Conservation (phyloP, 2,113 vertebrate species). For the Anseranas semipalmata region DNA sequence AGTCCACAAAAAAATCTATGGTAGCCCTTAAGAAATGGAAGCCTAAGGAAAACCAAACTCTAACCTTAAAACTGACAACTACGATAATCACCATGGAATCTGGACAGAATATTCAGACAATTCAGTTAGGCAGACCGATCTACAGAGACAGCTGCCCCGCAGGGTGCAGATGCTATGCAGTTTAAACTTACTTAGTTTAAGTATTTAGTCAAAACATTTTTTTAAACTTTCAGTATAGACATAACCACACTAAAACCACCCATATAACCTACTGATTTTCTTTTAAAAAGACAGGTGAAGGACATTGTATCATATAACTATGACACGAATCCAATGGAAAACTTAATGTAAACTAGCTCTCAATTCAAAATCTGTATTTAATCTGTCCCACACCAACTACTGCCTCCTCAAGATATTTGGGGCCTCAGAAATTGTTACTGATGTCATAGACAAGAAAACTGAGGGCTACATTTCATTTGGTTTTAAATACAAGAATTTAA, state of each 20-base stretch:
- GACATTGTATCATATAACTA: background rate
- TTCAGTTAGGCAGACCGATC: background rate
- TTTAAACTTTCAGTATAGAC: background rate
- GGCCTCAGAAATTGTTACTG: background rate
- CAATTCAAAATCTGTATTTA: background rate
- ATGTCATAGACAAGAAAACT: background rate
- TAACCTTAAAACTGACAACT: background rate
- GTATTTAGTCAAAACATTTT: background rate
- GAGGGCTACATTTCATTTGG: background rate
- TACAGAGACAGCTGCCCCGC: background rate
- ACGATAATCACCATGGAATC: background rate
- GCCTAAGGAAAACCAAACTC: background rate
- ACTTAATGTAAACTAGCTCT: background rate
- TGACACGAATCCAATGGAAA: background rate
- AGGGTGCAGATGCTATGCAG: accelerated
- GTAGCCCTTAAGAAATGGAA: background rate
- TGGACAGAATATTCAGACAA: background rate
- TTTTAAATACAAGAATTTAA: background rate
- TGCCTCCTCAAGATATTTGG: background rate
- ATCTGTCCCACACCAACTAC: background rate
- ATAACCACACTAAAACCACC: background rate
- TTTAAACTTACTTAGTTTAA: background rate
- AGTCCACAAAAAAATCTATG: background rate
- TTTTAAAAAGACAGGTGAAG: background rate
- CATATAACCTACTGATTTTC: background rate